Conservation (phyloP, 2,797 vertebrate genomes). For the Sebastes reedi region DNA sequence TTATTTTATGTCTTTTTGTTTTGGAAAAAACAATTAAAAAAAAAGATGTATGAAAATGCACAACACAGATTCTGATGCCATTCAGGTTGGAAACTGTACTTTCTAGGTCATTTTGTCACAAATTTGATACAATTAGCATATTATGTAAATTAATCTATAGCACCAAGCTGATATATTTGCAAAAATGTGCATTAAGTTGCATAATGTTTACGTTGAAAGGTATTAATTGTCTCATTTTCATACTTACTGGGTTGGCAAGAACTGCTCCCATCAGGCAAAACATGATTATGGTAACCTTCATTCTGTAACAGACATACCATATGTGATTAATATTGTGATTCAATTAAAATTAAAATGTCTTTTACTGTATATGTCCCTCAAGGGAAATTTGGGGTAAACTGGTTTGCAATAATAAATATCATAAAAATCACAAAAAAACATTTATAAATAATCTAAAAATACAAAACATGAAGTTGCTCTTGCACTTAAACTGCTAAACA, state of each 20-base stretch:
- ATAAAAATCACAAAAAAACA: not conserved
- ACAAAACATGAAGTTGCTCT: not conserved
- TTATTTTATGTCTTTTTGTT: too few relatives aligned
- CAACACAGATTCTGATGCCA: not conserved
- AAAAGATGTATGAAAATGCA: too few relatives aligned
- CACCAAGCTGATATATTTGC: not conserved
- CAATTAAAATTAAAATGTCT: not conserved
- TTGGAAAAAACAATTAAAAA: too few relatives aligned
- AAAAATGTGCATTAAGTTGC: not conserved
- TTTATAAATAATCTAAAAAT: not conserved
- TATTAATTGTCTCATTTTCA: not conserved
- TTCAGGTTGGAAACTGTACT: too few relatives aligned
- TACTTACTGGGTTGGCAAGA: conserved; percentile 81
- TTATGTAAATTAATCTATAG: not conserved
- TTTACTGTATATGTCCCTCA: not conserved
- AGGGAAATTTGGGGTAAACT: not conserved
- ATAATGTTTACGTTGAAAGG: not conserved
- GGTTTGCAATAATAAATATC: not conserved
- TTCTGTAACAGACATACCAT: conserved; percentile 62
- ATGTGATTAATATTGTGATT: not conserved
- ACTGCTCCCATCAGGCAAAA: conserved; percentile 76
- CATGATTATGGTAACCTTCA: conserved; percentile 71
- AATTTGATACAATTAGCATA: not conserved
- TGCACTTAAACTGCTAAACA: not conserved
- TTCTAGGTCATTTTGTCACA: not conserved